Conservation (phyloP, 2,888 invertebrate species). For the Limenitis arthemis region DNA sequence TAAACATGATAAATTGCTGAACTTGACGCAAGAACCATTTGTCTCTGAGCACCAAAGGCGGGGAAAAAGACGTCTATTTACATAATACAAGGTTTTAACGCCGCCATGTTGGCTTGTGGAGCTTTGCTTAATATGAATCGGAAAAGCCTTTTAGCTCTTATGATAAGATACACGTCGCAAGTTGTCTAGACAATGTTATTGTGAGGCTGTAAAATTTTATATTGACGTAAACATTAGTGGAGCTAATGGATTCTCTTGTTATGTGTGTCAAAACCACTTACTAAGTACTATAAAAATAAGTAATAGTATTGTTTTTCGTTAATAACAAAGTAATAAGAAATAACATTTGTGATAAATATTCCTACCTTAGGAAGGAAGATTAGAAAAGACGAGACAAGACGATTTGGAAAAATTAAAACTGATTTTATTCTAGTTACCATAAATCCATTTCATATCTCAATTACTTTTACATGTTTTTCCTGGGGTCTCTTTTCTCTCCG, state of each 20-base stretch:
- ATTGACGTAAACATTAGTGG: background rate
- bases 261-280: background rate
- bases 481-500: too few species aligned
- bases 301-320: too few species aligned
- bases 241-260: background rate
- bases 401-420: too few species aligned
- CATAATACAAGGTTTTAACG: constrained; percentile 35
- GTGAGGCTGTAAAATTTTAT: constrained; percentile 3
- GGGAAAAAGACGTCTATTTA: constrained; percentile 47
- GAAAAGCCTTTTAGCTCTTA: constrained; percentile 19
- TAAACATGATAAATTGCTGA: constrained; percentile 47
- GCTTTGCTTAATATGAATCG: constrained; percentile 23
- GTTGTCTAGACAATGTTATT: constrained; percentile 13
- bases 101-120: constrained; percentile 21
- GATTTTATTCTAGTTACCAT: too few species aligned
- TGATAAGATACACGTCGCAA: constrained; percentile 7
- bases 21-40: constrained; percentile 44
- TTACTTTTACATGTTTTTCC: too few species aligned
- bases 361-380: too few species aligned
- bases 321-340: too few species aligned
- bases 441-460: too few species aligned
- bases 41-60: constrained; percentile 38
- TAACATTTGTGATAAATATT: too few species aligned
- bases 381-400: too few species aligned
- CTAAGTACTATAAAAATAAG: background rate